Evolutionary conservation across 2,797 vertebrate genomes (phyloP), one percentile per base, ranked within the genome.

Genomic region (Rhodeus uyekii): DNA sequence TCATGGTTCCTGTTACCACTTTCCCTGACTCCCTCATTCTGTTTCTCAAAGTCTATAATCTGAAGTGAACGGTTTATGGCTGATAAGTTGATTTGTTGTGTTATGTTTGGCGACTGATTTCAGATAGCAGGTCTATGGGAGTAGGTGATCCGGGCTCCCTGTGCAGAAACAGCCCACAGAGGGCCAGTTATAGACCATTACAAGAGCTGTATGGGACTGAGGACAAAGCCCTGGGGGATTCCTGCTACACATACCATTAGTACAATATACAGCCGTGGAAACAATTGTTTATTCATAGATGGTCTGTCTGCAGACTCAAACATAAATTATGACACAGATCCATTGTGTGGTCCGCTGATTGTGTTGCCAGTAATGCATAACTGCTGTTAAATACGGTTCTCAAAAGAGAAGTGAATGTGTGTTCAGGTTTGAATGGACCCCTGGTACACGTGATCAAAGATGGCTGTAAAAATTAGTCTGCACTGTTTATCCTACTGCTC

Each of bases 81-180:
- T 60, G 80, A 87, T 83, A 85, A 83, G 86, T 89, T 89, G 88
- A 90, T 92, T 91, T 87, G 86, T 82, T 16, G 71, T 91, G 91
- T 93, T 94, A 93, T 88, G 88, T 88, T 93, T 91, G 90, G 91
- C 90, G 29, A 63, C 67, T 10, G 84, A 85, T 18, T n/a, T 89
- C 87, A 92, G 93, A 93, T 93, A 86, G 88, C 89, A 88, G 82
- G 92, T 86, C 91, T 92, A 91, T 89, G 87, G 63, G 69, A 69
- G 55, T 46, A 38, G 60, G 38, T 77, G 55, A 82, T 42, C 7
- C 90, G 92, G 91, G 91, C 90, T 94, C 94, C 91, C 92, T 93
- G 85, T 85, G 88, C 87, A 89, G 64, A 50, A 72, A 87, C 32
- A 73, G 68, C 92, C 91, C 92, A 90, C 61, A 87, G 87, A 91